Evolutionary conservation across 2,113 vertebrate genomes (phyloP).

Genomic region (Sander vitreus): DNA sequence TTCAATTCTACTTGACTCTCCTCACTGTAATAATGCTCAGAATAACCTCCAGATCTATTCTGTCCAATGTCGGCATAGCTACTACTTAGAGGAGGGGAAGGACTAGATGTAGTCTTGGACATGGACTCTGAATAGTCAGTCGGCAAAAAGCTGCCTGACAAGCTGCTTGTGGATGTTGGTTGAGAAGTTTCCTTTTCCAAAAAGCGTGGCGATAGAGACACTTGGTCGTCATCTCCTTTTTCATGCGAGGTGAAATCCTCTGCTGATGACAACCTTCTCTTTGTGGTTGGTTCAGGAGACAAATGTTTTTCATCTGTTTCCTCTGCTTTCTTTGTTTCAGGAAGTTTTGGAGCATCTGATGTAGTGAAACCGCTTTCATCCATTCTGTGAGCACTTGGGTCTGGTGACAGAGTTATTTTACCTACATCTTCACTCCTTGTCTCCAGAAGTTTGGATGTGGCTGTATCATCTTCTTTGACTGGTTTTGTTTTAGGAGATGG

Average conservation of each 20-base stretch:
- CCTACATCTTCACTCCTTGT: slow-evolving; percentile 43
- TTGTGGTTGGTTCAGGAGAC: slow-evolving; percentile 35
- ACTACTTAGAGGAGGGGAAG: slow-evolving; percentile 37
- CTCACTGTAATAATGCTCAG: slow-evolving; percentile 48
- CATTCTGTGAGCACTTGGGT: slow-evolving; percentile 17
- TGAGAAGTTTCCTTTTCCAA: slow-evolving; percentile 32
- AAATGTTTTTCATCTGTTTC: slow-evolving; percentile 30
- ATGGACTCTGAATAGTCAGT: slow-evolving; percentile 31
- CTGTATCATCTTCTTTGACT: slow-evolving; percentile 23
- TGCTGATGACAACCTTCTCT: slow-evolving; percentile 40
- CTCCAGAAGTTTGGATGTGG: slow-evolving; percentile 34
- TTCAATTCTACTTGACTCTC: slow-evolving; percentile 38
- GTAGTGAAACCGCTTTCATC: slow-evolving; percentile 11
- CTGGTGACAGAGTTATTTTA: slow-evolving; percentile 8
- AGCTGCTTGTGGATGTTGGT: slow-evolving; percentile 30
- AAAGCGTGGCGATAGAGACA: slow-evolving; percentile 24
- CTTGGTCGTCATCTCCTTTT: slow-evolving; percentile 41
- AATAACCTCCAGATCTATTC: slow-evolving; percentile 42
- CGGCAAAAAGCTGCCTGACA: slow-evolving; percentile 39
- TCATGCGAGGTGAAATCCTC: slow-evolving; percentile 35
- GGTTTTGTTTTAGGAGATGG: slow-evolving; percentile 44
- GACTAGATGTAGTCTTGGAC: slow-evolving; percentile 31
- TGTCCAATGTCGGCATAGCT: slow-evolving; percentile 70
- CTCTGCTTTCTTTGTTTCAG: slow-evolving; percentile 37
- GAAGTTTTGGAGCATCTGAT: slow-evolving; percentile 18